Conservation (phyloP, 2,888 invertebrate species). For the Amphipyra tragopoginis region DNA sequence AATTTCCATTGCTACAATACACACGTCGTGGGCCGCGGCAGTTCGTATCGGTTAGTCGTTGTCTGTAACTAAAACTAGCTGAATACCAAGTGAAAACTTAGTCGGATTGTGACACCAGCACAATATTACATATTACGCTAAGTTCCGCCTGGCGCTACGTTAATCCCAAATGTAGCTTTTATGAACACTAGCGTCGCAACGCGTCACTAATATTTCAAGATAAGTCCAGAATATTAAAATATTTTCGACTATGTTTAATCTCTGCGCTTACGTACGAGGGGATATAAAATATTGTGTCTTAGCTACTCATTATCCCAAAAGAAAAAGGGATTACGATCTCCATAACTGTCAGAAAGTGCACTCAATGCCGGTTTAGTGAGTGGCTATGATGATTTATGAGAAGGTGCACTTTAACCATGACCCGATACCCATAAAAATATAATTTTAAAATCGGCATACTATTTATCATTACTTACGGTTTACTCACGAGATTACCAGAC, state of each 20-base stretch:
- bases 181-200: conserved; percentile 60
- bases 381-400: too few species aligned
- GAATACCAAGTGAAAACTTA: conserved; percentile 61
- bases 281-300: conserved; percentile 33
- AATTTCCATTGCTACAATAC: conserved; percentile 41
- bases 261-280: conserved; percentile 14
- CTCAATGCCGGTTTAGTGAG: neutral
- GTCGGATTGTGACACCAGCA: conserved; percentile 61
- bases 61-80: conserved; percentile 62
- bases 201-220: conserved; percentile 52
- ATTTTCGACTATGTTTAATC: conserved; percentile 46
- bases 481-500: too few species aligned
- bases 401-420: too few species aligned
- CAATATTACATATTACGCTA: conserved; percentile 62
- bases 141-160: conserved; percentile 58
- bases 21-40: conserved; percentile 42
- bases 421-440: too few species aligned
- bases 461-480: too few species aligned
- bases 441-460: too few species aligned
- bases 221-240: conserved; percentile 59
- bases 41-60: conserved; percentile 57
- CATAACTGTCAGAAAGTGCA: conserved; percentile 21
- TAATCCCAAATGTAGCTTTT: conserved; percentile 66
- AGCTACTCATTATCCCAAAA: conserved; percentile 24
- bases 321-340: conserved; percentile 16